Conservation (phyloP, 2,797 vertebrate species). For the Arremon brunneinucha region DNA sequence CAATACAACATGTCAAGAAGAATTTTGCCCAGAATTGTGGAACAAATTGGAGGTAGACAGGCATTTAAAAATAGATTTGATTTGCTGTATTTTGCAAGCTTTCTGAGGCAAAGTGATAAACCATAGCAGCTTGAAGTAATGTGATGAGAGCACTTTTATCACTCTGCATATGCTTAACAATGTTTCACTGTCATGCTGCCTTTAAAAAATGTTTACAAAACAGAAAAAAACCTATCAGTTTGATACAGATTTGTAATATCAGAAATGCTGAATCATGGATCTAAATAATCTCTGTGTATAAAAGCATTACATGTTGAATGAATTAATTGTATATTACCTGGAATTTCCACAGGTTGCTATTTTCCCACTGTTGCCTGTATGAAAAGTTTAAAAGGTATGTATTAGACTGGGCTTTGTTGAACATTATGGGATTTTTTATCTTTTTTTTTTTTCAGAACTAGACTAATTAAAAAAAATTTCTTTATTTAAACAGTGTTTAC, state of each 20-base stretch:
- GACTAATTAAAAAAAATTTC: background rate
- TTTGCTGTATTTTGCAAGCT: constrained; percentile 20
- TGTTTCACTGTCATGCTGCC: background rate
- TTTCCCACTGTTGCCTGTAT: background rate
- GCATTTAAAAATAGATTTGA: constrained; percentile 51
- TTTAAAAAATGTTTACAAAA: background rate
- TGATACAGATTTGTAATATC: background rate
- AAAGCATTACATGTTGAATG: background rate
- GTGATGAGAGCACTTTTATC: background rate
- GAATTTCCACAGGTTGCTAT: background rate
- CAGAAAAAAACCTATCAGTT: background rate
- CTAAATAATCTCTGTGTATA: background rate
- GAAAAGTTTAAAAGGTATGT: background rate
- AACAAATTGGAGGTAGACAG: constrained; percentile 42
- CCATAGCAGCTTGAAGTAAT: background rate
- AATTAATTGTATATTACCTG: background rate
- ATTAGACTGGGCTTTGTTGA: background rate
- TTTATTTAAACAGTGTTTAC: background rate
- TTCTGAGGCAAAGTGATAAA: constrained; percentile 40
- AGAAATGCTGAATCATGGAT: background rate
- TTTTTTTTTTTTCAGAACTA: background rate
- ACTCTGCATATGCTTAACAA: background rate
- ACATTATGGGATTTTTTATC: too few relatives aligned
- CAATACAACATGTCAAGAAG: background rate
- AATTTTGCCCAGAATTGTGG: background rate